These are phyloP conservation scores for Labeo calbasu DNA, from an alignment of 2,797 vertebrate species.

Conservation along the genomic window DNA sequence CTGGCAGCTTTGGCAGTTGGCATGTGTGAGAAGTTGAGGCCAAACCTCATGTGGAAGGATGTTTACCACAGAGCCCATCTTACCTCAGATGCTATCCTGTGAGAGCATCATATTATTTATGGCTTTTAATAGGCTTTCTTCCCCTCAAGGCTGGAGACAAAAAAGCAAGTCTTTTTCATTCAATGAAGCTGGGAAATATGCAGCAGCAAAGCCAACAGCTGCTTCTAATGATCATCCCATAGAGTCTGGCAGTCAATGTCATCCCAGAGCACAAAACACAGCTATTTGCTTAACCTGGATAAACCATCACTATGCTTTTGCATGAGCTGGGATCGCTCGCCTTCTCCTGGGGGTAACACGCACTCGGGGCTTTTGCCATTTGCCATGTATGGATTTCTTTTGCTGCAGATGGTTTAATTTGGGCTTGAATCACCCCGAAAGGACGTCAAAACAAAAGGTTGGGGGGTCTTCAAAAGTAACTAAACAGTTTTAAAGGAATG, in stretches of 20 bases:
- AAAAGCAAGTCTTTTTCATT: slow-evolving; percentile 41
- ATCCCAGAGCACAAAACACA: slow-evolving; percentile 35
- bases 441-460: slow-evolving; percentile 36
- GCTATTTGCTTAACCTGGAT: slow-evolving; percentile 50
- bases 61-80: slow-evolving; percentile 13
- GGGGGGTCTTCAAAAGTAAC: slow-evolving; percentile 31
- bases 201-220: slow-evolving; percentile 50
- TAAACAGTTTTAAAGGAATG: slow-evolving; percentile 38
- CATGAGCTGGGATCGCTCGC: not conserved
- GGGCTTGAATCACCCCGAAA: not conserved
- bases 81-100: slow-evolving; percentile 42
- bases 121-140: slow-evolving; percentile 31
- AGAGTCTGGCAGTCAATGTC: slow-evolving; percentile 38
- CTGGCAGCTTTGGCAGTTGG: slow-evolving; percentile 15
- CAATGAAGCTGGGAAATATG: slow-evolving; percentile 39
- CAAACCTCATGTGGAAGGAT: slow-evolving; percentile 36
- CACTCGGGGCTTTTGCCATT: not conserved
- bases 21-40: slow-evolving; percentile 11
- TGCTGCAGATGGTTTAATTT: slow-evolving; percentile 23
- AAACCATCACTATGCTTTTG: slow-evolving; percentile 27
- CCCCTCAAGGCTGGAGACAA: slow-evolving; percentile 36
- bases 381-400: not conserved
- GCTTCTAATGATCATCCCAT: slow-evolving; percentile 54
- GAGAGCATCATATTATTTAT: slow-evolving; percentile 55
- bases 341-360: slow-evolving; percentile 4